Conservation (phyloP, 1,140 invertebrate genomes). For the Solenopsis invicta region DNA sequence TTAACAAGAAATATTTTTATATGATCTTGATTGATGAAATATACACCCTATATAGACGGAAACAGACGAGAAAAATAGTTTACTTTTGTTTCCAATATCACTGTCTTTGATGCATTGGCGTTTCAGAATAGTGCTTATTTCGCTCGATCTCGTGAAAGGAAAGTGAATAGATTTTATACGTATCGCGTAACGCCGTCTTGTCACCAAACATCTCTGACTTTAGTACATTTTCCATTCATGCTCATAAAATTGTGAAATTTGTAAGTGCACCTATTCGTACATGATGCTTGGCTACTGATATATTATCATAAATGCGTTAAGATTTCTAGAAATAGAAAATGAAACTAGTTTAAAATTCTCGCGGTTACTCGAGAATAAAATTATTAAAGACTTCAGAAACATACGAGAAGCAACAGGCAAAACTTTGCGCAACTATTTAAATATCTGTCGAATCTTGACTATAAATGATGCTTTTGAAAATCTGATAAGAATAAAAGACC, state of each 20-base stretch:
- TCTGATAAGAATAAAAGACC: constrained; percentile 10
- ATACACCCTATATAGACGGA: constrained; percentile 21
- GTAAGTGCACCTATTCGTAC: background rate
- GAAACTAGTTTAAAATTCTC: background rate
- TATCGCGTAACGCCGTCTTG: constrained; percentile 44
- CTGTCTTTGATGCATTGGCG: constrained; percentile 79
- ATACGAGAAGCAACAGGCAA: background rate
- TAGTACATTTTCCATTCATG: constrained; percentile 22
- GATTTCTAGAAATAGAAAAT: background rate
- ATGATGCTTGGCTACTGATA: background rate
- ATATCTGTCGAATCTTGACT: background rate
- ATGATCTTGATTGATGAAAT: background rate
- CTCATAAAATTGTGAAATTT: background rate
- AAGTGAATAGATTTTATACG: constrained; percentile 70
- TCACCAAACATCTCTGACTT: constrained; percentile 55
- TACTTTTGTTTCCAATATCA: constrained; percentile 79
- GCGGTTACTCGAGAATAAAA: background rate
- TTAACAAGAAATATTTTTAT: background rate
- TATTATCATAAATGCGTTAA: constrained; percentile 9
- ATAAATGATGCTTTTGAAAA: constrained; percentile 17
- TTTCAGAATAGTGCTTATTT: constrained; percentile 77
- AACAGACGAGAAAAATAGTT: constrained; percentile 63
- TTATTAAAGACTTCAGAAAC: background rate
- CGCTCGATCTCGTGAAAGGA: constrained; percentile 64
- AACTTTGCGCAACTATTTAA: background rate